Percentiles rank a stretch among this genome's conserved stretches.
These are phyloP conservation scores for Catonia carolina DNA, from an alignment of 2,888 invertebrate species.

Conservation along the genomic window DNA sequence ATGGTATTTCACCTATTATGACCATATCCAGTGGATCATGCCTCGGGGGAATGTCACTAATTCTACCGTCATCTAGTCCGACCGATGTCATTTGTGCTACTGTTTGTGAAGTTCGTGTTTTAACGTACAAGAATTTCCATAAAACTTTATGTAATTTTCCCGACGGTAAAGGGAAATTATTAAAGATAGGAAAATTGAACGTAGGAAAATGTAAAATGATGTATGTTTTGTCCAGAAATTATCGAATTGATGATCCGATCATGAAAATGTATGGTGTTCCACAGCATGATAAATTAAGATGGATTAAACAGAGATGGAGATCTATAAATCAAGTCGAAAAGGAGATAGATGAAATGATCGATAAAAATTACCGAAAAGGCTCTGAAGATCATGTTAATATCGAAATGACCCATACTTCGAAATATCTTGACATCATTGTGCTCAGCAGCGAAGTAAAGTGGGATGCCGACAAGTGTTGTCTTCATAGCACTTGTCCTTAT, in stretches of 20 bases:
- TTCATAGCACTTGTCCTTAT: background rate
- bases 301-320: conserved; percentile 10
- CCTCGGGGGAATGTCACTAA: background rate
- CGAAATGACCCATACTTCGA: conserved; percentile 3
- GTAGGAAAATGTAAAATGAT: background rate
- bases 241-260: background rate
- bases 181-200: background rate
- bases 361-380: too few species aligned
- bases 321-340: background rate
- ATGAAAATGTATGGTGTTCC: conserved; percentile 1
- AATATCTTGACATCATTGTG: background rate
- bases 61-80: background rate
- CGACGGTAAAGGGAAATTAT: background rate
- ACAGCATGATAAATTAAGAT: background rate
- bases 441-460: background rate
- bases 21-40: conserved; percentile 1
- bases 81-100: conserved; percentile 4
- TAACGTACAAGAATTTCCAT: background rate
- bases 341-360: background rate
- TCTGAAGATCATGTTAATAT: background rate
- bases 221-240: background rate
- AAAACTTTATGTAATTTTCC: background rate
- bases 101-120: background rate
- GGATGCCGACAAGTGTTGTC: background rate
- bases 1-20: background rate